A percentile compares a stretch with the other conserved stretches of the same genome.
These are phyloP conservation scores for Bettongia penicillata DNA, from an alignment of 2,113 vertebrate species.

Conservation along the genomic window DNA sequence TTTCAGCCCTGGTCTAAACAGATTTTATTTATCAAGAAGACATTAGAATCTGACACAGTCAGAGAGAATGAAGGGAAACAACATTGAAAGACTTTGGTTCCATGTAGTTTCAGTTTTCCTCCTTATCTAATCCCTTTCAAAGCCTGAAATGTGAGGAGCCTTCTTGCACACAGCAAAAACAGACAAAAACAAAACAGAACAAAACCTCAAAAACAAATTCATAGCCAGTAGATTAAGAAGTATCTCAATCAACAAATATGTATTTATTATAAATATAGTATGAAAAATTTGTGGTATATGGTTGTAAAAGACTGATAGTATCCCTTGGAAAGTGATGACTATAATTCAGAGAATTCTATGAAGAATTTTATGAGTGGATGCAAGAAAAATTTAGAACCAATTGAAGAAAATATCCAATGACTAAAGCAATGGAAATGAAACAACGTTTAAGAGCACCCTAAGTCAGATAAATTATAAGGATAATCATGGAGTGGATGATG, in stretches of 20 bases:
- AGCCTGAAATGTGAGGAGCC: not conserved
- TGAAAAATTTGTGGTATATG: not conserved
- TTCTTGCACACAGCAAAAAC: not conserved
- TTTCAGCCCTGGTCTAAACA: not conserved
- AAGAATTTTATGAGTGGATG: not conserved
- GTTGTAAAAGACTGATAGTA: not conserved
- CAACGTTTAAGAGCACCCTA: not conserved
- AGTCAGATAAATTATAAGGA: not conserved
- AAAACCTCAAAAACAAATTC: not conserved
- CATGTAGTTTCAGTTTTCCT: not conserved
- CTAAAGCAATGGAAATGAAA: not conserved
- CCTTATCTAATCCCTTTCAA: not conserved
- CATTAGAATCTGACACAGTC: not conserved
- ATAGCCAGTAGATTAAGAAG: not conserved
- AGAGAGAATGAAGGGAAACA: not conserved
- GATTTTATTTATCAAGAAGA: not conserved
- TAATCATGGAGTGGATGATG: not conserved
- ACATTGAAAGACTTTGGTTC: not conserved
- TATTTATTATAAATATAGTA: not conserved
- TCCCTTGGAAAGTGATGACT: not conserved
- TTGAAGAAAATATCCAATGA: not conserved
- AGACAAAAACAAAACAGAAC: not conserved
- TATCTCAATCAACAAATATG: not conserved
- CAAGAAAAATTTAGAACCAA: not conserved
- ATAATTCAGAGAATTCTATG: not conserved